A percentile compares a stretch with the other conserved stretches of the same genome.
Conservation (phyloP, 1,140 invertebrate species). For the Meloidogyne hapla region DNA sequence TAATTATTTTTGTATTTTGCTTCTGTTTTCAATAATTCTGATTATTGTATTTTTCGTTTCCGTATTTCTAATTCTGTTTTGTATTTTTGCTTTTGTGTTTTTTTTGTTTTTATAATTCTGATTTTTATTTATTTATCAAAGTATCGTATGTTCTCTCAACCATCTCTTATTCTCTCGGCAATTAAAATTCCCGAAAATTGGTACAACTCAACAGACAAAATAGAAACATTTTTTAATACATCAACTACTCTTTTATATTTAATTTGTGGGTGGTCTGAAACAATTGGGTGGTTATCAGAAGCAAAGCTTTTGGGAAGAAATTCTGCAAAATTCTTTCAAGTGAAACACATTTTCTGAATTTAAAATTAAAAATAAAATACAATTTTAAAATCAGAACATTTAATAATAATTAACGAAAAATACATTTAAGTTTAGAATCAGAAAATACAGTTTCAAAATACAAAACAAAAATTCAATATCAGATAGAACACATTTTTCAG, state of each 20-base stretch:
- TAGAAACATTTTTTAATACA: neutral
- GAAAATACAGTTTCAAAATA: neutral
- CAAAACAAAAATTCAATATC: neutral
- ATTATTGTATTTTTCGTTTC: neutral
- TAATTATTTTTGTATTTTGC: neutral
- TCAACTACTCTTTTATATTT: slow-evolving; percentile 14
- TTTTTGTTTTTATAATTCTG: neutral
- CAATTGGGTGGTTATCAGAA: slow-evolving; percentile 15
- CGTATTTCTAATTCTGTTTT: neutral
- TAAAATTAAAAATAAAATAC: neutral
- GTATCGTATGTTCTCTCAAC: slow-evolving; percentile 23
- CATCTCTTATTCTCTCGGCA: slow-evolving; percentile 11
- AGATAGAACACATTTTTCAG: neutral
- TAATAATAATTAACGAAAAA: neutral
- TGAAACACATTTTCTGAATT: neutral
- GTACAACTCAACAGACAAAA: neutral
- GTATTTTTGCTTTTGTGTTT: neutral
- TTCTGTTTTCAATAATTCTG: neutral
- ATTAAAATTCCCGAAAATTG: slow-evolving; percentile 12
- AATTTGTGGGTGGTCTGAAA: slow-evolving; percentile 18
- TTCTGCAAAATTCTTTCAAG: neutral
- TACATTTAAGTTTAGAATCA: neutral
- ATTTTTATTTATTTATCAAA: neutral
- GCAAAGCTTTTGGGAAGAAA: slow-evolving; percentile 4
- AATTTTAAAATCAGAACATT: neutral